Percentiles rank a stretch among this genome's conserved stretches.
These are phyloP conservation scores for Cyclophora albipunctata DNA, from an alignment of 2,888 invertebrate species.

Conservation along the genomic window DNA sequence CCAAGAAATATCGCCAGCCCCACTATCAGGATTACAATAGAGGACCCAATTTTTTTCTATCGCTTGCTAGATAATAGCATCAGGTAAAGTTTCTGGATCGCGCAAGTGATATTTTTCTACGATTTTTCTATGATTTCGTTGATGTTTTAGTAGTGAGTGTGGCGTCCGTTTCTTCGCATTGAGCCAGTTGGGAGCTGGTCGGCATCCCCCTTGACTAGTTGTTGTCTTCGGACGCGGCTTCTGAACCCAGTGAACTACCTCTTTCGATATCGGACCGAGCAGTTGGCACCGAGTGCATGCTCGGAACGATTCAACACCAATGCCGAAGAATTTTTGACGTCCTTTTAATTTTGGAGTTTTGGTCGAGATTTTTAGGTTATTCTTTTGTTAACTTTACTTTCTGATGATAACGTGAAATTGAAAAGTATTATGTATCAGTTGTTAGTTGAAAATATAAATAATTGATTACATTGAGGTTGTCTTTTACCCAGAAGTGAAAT, in stretches of 20 bases:
- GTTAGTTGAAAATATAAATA: no score
- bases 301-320: conserved; percentile 36
- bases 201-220: conserved; percentile 25
- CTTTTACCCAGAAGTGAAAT: no score
- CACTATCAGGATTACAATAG: conserved; percentile 28
- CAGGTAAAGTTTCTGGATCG: conserved; percentile 53
- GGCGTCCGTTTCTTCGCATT: conserved; percentile 68
- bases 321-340: conserved; percentile 62
- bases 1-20: not conserved
- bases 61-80: conserved; percentile 38
- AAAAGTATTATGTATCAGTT: no score
- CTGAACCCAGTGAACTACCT: conserved; percentile 38
- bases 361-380: not conserved
- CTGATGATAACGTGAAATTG: no score
- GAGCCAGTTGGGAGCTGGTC: conserved; percentile 57
- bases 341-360: conserved; percentile 25
- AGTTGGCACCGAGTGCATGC: conserved; percentile 62
- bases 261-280: conserved; percentile 34
- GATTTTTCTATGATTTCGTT: conserved; percentile 24
- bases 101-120: conserved; percentile 41
- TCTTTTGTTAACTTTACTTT: no score
- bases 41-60: conserved; percentile 24
- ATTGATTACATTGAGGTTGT: no score
- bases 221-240: no score
- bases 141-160: conserved; percentile 1